These are phyloP conservation scores for Colinus virginianus DNA, from an alignment of 2,113 vertebrate genomes.

Conservation along the genomic window DNA sequence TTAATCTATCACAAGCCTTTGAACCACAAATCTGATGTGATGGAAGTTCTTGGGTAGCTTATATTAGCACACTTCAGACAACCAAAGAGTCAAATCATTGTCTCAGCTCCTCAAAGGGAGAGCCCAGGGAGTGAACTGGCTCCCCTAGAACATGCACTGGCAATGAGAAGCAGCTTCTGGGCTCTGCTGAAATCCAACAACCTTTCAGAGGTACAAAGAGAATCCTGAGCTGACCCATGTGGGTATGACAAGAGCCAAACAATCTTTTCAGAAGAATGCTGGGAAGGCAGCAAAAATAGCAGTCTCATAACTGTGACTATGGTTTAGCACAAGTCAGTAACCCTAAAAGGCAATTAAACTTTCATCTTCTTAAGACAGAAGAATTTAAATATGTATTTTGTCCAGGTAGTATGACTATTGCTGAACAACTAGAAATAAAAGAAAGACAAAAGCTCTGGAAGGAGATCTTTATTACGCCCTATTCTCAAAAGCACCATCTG, in stretches of 20 bases:
- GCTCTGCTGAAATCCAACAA: neutral
- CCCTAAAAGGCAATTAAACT: neutral
- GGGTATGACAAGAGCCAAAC: neutral
- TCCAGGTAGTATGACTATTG: neutral
- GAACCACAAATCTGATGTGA: neutral
- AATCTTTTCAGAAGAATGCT: neutral
- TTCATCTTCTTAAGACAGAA: neutral
- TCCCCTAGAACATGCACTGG: neutral
- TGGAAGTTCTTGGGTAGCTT: neutral
- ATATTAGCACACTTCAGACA: neutral
- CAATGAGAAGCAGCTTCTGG: neutral
- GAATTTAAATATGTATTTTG: neutral
- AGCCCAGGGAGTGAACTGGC: neutral
- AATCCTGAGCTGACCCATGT: neutral
- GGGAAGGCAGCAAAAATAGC: neutral
- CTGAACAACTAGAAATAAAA: neutral
- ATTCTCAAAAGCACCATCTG: neutral
- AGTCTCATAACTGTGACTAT: neutral
- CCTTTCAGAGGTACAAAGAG: neutral
- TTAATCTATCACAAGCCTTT: neutral
- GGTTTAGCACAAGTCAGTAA: constrained; percentile 3
- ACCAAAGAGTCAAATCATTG: neutral
- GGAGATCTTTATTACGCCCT: neutral
- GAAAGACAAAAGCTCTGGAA: neutral
- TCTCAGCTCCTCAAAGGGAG: neutral